These are phyloP conservation scores for Drosophila longiperda DNA, from an alignment of 2,888 invertebrate genomes.

Conservation along the genomic window DNA sequence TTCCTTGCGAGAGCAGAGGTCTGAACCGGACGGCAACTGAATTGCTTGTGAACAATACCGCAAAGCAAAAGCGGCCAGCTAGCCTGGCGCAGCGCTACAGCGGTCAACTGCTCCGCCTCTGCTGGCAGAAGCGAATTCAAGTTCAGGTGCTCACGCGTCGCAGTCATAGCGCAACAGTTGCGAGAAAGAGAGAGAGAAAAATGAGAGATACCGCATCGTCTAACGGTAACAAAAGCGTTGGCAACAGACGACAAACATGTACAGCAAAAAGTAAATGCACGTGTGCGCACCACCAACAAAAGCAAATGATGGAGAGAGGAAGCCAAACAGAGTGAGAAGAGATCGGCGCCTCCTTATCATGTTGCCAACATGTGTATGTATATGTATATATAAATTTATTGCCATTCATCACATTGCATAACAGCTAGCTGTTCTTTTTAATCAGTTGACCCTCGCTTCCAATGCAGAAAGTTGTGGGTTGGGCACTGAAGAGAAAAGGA, in stretches of 20 bases:
- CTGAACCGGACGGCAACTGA: constrained; percentile 83
- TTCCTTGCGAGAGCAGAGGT: constrained; percentile 78
- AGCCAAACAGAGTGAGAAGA: constrained; percentile 8
- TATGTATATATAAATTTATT: constrained; percentile 41
- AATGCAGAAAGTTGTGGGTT: constrained; percentile 7
- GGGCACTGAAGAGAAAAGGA: constrained; percentile 20
- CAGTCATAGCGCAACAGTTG: constrained; percentile 64
- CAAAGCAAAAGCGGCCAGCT: constrained; percentile 46
- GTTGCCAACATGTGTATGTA: constrained; percentile 5
- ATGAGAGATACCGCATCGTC: constrained; percentile 2
- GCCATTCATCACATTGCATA: constrained; percentile 54
- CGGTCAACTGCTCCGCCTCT: constrained; percentile 37
- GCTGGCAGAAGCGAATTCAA: constrained; percentile 45
- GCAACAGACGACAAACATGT: constrained; percentile 35
- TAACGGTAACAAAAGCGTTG: constrained; percentile 39
- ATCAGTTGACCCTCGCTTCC: constrained; percentile 8
- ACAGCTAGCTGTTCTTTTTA: constrained; percentile 39
- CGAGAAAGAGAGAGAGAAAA: constrained; percentile 21
- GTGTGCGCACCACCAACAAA: constrained; percentile 36
- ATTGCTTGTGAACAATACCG: constrained; percentile 79
- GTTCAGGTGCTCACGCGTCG: constrained; percentile 50
- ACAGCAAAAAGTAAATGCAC: constrained; percentile 25
- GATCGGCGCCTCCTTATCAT: constrained; percentile 32
- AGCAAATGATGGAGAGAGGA: constrained; percentile 29
- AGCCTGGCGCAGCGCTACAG: constrained; percentile 53